Evolutionary conservation across 2,797 vertebrate species (phyloP), one percentile per base, ranked within the genome.

Genomic region (Otus scops): DNA sequence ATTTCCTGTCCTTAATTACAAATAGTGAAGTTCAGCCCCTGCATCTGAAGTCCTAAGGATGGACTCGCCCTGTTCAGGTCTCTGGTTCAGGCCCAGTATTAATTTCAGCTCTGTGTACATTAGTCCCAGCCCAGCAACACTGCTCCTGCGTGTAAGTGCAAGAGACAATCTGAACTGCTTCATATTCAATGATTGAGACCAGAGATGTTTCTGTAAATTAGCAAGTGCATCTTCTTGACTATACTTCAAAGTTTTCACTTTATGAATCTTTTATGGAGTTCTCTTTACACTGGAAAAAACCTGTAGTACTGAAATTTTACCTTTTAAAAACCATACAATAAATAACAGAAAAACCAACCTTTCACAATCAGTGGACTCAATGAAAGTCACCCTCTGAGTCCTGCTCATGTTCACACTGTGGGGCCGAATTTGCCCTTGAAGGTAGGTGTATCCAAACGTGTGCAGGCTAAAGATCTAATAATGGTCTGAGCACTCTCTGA

Each of bases 231-330:
- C 71, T 88, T 91, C 82, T 70, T 77, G 65, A 88, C 54, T 86
- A 7, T 9, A 61, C 90, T 79, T 95, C 90, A 88, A 92, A 90
- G 90, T 92, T 93, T 76, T 81, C 17, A 8, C 88, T 94, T 67
- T 24, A 93, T 97, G 63, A 94, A 89, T 95, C 43, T 94, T 94
- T 95, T 79, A 95, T 87, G 90, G 51, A 77, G 23, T 84, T 90
- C 22, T 90, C 39, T 70, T 75, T 70, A 28, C 3, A 1, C 23
- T 45, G 47, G 7, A 12, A 19, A 7, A 47, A 36, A 15, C 1
- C 28, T 30, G 32, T 68, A 59, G 20, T 47, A 57, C 23, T 63
- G 78, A 85, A 82, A 74, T 56, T 45, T 84, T 68, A 85, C 77
- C 48, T 93, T 78, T 70, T 73, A 27, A 88, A 87, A 87, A 51